phyloP scores from a whole-genome alignment of 2,113 vertebrate genomes.

The Burhinus bistriatus region DNA sequence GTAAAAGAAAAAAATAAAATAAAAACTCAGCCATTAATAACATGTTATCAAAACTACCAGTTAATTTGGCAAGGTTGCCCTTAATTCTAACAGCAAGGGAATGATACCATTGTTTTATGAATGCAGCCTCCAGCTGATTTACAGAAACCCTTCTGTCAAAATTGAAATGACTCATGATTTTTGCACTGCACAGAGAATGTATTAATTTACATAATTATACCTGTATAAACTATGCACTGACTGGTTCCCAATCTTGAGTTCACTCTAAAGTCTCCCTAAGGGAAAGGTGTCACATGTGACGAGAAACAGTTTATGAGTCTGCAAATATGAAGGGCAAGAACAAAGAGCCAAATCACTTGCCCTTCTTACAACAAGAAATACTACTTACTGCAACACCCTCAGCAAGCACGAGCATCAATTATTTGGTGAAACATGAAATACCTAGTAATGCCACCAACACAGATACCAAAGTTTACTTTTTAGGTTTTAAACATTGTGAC shows the following conservation, averaged over 20 bases:
- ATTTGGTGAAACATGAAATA: neutral
- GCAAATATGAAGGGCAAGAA: conserved; percentile 17
- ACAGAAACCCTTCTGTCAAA: conserved; percentile 45
- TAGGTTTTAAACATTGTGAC: neutral
- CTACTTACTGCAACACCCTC: neutral
- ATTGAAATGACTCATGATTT: conserved; percentile 44
- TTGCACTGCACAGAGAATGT: conserved; percentile 3
- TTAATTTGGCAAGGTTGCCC: neutral
- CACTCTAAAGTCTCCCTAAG: conserved; percentile 52
- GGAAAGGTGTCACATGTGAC: conserved; percentile 42
- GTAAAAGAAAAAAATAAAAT: neutral
- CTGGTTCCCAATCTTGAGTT: conserved; percentile 44
- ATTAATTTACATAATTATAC: conserved; percentile 62
- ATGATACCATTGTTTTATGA: neutral
- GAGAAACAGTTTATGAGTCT: conserved; percentile 53
- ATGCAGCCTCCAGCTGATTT: conserved; percentile 28
- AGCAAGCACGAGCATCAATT: neutral
- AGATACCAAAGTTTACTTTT: neutral
- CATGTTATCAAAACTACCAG: neutral
- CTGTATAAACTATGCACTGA: conserved; percentile 37
- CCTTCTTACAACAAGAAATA: neutral
- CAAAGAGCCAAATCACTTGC: neutral
- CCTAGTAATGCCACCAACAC: neutral
- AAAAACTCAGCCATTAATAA: neutral
- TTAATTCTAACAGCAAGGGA: neutral